Evolutionary conservation across 2,797 vertebrate species (phyloP).

Genomic region (Anniella stebbinsi): DNA sequence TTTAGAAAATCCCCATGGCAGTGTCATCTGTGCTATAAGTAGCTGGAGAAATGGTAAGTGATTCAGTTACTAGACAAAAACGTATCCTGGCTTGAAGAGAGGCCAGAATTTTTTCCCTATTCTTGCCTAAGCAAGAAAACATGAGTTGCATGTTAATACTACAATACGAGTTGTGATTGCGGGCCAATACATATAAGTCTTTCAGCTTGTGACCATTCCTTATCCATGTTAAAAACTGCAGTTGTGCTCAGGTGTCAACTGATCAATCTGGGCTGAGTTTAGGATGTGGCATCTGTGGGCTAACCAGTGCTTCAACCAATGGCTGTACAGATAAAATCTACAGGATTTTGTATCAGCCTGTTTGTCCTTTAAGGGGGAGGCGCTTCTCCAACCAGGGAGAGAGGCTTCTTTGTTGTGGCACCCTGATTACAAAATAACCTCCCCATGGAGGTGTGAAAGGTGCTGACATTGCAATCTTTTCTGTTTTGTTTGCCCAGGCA

Average conservation of each 20-base stretch:
- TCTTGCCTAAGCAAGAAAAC: not conserved
- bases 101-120: not conserved
- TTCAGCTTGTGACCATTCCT: too few species aligned
- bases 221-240: not conserved
- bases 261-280: not conserved
- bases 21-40: not conserved
- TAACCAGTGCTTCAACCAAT: too few species aligned
- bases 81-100: not conserved
- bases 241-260: not conserved
- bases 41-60: not conserved
- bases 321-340: too few species aligned
- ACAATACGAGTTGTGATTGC: not conserved
- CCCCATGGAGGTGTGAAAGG: too few species aligned
- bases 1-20: not conserved
- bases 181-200: not conserved
- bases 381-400: too few species aligned
- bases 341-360: too few species aligned
- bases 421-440: too few species aligned
- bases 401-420: too few species aligned
- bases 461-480: too few species aligned
- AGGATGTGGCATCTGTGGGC: not conserved
- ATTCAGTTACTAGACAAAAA: not conserved
- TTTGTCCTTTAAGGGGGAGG: too few species aligned
- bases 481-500: too few species aligned
- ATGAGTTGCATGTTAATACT: not conserved